A percentile compares a stretch with the other conserved stretches of the same genome.
phyloP scores from a whole-genome alignment of 2,113 vertebrate genomes.

The Labrus mixtus region DNA sequence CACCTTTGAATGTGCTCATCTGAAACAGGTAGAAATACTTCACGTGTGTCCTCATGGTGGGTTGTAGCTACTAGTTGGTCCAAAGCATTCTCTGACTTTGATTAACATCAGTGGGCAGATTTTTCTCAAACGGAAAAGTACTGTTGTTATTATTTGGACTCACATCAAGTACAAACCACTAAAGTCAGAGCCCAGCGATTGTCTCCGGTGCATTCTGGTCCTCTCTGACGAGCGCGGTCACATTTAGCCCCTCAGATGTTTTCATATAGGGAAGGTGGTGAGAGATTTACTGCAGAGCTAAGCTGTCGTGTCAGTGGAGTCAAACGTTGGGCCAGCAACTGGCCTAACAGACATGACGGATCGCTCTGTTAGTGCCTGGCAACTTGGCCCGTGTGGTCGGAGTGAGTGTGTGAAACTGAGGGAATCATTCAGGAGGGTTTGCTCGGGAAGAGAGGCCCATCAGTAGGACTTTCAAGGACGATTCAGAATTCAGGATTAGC shows the following conservation, averaged over 20 bases:
- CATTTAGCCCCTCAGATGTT: slow-evolving; percentile 34
- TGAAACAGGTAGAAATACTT: neutral
- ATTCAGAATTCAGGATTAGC: neutral
- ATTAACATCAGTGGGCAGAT: neutral
- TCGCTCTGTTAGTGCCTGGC: slow-evolving; percentile 4
- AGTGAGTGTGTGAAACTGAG: slow-evolving; percentile 8
- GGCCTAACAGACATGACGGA: slow-evolving; percentile 36
- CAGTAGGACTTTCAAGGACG: neutral
- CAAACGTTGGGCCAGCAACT: slow-evolving; percentile 40
- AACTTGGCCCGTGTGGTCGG: slow-evolving; percentile 1
- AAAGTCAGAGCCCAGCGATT: neutral
- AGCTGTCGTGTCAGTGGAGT: slow-evolving; percentile 39
- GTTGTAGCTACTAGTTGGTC: neutral
- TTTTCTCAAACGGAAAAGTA: slow-evolving; percentile 45
- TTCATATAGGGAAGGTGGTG: slow-evolving; percentile 29
- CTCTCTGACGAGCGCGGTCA: slow-evolving; percentile 44
- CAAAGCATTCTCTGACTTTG: neutral
- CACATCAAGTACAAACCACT: slow-evolving; percentile 6
- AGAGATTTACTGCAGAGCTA: slow-evolving; percentile 61
- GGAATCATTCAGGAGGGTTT: neutral
- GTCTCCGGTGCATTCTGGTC: slow-evolving; percentile 1
- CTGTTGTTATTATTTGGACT: slow-evolving; percentile 41
- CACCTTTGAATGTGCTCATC: neutral
- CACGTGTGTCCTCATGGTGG: neutral
- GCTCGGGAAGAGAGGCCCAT: slow-evolving; percentile 17